Evolutionary conservation across 2,888 invertebrate species (phyloP).

Genomic region (Lasioglossum leucozonium): DNA sequence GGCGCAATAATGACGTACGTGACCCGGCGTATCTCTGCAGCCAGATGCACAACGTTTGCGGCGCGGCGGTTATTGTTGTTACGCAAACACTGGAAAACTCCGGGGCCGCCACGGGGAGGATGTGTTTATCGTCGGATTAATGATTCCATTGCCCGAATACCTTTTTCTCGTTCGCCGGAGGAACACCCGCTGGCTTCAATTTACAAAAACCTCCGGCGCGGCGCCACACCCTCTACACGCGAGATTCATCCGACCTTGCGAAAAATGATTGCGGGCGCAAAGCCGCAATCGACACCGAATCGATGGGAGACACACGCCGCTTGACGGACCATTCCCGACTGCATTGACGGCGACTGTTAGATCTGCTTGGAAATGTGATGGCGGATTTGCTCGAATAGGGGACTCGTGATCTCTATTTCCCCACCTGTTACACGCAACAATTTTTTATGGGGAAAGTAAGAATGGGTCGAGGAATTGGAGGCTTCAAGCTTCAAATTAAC

Average conservation of each 20-base stretch:
- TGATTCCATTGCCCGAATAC: conserved; percentile 64
- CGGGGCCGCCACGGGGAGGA: conserved; percentile 53
- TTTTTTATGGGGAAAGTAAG: too few species aligned
- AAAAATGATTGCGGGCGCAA: not conserved
- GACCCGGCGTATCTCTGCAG: conserved; percentile 69
- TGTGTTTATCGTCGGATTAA: conserved; percentile 72
- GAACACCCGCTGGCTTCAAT: not conserved
- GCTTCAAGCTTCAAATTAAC: not conserved
- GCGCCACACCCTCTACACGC: not conserved
- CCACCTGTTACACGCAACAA: too few species aligned
- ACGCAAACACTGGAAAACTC: conserved; percentile 67
- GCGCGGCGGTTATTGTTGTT: conserved; percentile 66
- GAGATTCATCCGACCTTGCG: not conserved
- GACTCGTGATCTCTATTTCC: too few species aligned
- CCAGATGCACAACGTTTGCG: conserved; percentile 71
- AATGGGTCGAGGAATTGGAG: too few species aligned
- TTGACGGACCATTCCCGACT: too few species aligned
- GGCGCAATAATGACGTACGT: conserved; percentile 67
- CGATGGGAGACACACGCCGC: not conserved
- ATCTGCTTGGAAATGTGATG: too few species aligned
- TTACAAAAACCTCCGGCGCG: not conserved
- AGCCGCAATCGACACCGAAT: not conserved
- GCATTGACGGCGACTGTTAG: not conserved
- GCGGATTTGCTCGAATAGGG: too few species aligned
- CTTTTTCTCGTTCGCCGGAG: conserved; percentile 52